Percentiles rank a stretch among this genome's conserved stretches.
These are phyloP conservation scores for Empidonax traillii DNA, from an alignment of 2,113 vertebrate genomes.

Conservation along the genomic window DNA sequence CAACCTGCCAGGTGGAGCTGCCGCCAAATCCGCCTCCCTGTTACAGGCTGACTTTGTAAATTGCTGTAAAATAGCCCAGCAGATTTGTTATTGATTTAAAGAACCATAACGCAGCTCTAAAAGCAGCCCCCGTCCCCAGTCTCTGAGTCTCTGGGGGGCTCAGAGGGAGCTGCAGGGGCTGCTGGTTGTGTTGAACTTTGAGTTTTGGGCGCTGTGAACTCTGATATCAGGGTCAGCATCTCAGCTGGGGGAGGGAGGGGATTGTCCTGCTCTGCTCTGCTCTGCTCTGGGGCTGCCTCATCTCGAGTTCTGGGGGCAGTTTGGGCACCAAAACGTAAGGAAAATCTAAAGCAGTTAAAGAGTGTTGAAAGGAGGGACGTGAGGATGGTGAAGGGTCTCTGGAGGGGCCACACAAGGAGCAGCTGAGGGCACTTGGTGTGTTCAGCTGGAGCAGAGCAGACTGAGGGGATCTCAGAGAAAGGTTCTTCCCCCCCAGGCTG, in stretches of 20 bases:
- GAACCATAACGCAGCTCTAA: not conserved
- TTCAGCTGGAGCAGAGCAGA: too few species aligned
- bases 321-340: not conserved
- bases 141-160: not conserved
- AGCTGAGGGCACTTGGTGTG: not conserved
- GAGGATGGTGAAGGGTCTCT: not conserved
- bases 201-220: not conserved
- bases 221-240: not conserved
- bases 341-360: not conserved
- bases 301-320: not conserved
- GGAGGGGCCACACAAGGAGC: not conserved
- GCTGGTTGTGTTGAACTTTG: not conserved
- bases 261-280: not conserved
- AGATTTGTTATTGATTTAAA: not conserved
- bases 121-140: accelerated
- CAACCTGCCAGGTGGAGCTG: not conserved
- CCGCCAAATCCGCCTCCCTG: not conserved
- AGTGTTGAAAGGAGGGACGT: not conserved
- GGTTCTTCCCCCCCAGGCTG: not conserved
- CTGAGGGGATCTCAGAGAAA: too few species aligned
- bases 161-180: not conserved
- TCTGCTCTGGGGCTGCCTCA: not conserved
- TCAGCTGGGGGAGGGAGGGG: not conserved
- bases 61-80: not conserved
- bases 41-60: not conserved